phyloP scores from a whole-genome alignment of 2,797 vertebrate genomes.

The Carduelis carduelis region DNA sequence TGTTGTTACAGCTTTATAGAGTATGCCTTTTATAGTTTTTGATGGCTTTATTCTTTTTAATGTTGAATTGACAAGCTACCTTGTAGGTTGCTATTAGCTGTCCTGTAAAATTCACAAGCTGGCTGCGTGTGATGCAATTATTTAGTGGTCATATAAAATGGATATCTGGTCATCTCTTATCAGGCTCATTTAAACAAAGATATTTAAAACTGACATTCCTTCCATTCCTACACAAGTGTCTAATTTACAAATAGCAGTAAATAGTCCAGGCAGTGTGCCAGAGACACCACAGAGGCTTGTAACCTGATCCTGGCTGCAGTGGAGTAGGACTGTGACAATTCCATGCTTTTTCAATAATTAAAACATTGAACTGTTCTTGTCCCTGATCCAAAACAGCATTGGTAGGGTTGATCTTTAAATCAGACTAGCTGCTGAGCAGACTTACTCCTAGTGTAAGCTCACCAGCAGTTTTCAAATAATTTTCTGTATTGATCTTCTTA shows the following conservation, averaged over 20 bases:
- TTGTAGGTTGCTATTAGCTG: conserved; percentile 37
- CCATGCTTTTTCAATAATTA: conserved; percentile 61
- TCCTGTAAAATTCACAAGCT: conserved; percentile 50
- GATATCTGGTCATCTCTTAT: conserved; percentile 73
- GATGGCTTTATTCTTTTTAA: conserved; percentile 48
- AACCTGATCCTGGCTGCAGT: conserved; percentile 50
- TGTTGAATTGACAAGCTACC: conserved; percentile 51
- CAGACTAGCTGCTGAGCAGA: neutral
- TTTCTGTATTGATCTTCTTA: neutral
- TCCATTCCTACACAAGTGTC: conserved; percentile 62
- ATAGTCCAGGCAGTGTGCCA: conserved; percentile 61
- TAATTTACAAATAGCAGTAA: conserved; percentile 77
- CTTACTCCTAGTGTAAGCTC: neutral
- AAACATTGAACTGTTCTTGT: conserved; percentile 1
- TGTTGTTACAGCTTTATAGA: conserved; percentile 52
- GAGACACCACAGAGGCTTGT: conserved; percentile 56
- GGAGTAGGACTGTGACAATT: conserved; percentile 33
- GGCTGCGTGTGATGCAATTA: conserved; percentile 30
- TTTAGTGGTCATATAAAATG: conserved; percentile 70
- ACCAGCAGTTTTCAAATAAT: neutral
- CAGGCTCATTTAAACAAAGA: conserved; percentile 65
- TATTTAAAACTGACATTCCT: conserved; percentile 72
- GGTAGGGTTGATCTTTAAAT: neutral
- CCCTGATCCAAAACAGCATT: neutral
- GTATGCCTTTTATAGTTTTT: conserved; percentile 23